Evolutionary conservation across 2,888 invertebrate species (phyloP), one percentile per base, ranked within the genome.

Genomic region (Lamellibrachia satsuma): DNA sequence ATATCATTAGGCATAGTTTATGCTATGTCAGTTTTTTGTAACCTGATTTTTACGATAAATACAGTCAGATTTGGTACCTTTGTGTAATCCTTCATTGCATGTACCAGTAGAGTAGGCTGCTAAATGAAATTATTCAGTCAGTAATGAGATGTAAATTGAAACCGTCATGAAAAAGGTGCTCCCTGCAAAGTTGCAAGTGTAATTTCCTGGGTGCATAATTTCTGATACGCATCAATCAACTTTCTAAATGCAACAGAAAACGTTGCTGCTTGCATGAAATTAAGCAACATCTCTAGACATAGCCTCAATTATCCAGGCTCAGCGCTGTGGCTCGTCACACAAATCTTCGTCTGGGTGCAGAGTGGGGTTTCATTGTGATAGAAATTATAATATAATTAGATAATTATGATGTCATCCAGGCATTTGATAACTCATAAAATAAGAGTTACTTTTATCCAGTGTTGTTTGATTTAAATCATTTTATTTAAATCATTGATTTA

Each of bases 131-230:
- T 75, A 75, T 75, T 11, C 75, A 75, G 75, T 6, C 6, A n/a
- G 6, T 75, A 75, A 75, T 75, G 75, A 75, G 15, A 75, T 75
- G 75, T 75, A 75, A 75, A 75, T 75, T 22, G 75, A 75, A 75
- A 75, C 75, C n/a, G 75, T 75, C 75, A 75, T 22, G n/a, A 75
- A 75, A 22, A 22, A 15, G 11, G 6, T 22, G 75, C 75, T 75
- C n/a, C 75, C 75, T 22, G 75, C 75, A 22, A 75, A 75, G 22
- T n/a, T 22, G 75, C 75, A 75, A n/a, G 75, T 75, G 75, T 75
- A 75, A 75, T 75, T 75, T 75, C 75, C 75, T 75, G 75, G 75
- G 75, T 75, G 75, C 75, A 22, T 75, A 22, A 75, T 75, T 75
- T 75, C 75, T 75, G 22, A 75, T 22, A 75, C 75, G n/a, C 75